These are phyloP conservation scores for Phaedon cochleariae DNA, from an alignment of 2,888 invertebrate species.

Conservation along the genomic window DNA sequence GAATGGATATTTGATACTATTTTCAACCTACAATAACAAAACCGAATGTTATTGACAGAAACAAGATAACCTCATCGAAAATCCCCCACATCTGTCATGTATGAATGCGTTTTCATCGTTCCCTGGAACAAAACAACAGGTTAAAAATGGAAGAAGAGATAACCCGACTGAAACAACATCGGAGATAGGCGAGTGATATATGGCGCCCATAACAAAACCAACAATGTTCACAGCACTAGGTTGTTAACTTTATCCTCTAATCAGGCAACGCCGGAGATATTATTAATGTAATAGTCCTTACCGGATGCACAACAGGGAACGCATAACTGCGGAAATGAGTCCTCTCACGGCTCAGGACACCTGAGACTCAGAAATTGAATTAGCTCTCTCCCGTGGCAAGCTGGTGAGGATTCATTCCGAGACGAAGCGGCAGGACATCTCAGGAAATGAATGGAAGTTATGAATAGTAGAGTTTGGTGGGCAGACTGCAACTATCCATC, in stretches of 20 bases:
- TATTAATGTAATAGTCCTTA: conserved; percentile 14
- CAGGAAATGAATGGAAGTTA: too few species aligned
- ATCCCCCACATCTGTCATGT: too few species aligned
- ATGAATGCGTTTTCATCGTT: not conserved
- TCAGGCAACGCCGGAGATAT: conserved; percentile 12
- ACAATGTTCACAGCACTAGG: conserved; percentile 4
- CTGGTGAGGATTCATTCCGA: not conserved
- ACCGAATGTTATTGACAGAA: too few species aligned
- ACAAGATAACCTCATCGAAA: too few species aligned
- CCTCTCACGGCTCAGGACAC: not conserved
- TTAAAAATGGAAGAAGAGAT: conserved; percentile 7
- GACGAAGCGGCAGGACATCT: not conserved
- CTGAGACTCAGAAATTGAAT: conserved; percentile 6
- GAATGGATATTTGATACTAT: too few species aligned
- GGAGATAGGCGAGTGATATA: conserved; percentile 13
- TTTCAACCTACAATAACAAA: too few species aligned
- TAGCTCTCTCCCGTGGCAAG: not conserved
- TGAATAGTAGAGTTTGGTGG: too few species aligned
- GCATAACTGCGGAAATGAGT: conserved; percentile 7
- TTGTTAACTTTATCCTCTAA: conserved; percentile 21
- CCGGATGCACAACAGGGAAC: conserved; percentile 7
- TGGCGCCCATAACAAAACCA: conserved; percentile 12
- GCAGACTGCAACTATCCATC: too few species aligned
- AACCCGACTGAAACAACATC: conserved; percentile 10
- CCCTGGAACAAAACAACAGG: not conserved